Conservation (phyloP, 2,888 invertebrate genomes). For the Petrophora chlorosata region DNA sequence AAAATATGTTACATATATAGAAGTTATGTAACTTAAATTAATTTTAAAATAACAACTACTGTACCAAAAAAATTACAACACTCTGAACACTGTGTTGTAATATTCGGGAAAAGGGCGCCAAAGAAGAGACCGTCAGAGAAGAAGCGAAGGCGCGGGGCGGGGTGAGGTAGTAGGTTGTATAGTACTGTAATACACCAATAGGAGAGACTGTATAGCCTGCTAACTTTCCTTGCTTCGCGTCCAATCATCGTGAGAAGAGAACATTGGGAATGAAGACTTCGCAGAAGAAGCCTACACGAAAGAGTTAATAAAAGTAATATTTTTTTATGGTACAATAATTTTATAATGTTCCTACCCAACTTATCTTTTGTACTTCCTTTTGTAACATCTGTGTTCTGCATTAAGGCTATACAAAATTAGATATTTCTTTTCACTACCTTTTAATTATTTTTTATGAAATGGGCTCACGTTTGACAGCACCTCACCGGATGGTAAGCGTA, state of each 20-base stretch:
- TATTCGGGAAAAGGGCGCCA: not conserved
- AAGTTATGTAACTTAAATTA: too few relatives aligned
- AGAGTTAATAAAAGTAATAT: not conserved
- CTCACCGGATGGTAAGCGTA: too few relatives aligned
- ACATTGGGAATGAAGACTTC: not conserved
- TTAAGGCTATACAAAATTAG: too few relatives aligned
- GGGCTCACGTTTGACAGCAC: too few relatives aligned
- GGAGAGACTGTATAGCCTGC: constrained; percentile 98
- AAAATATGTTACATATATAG: too few relatives aligned
- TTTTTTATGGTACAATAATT: not conserved
- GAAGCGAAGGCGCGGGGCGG: constrained; percentile 72
- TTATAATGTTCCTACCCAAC: not conserved
- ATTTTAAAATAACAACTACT: too few relatives aligned
- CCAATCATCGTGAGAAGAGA: constrained; percentile 18
- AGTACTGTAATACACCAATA: constrained; percentile 96
- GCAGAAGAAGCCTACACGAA: not conserved
- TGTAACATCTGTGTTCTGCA: too few relatives aligned
- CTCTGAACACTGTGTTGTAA: too few relatives aligned
- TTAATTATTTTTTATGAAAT: too few relatives aligned
- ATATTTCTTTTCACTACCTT: too few relatives aligned
- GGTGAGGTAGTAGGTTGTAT: constrained; percentile 99
- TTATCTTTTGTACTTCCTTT: too few relatives aligned
- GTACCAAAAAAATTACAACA: too few relatives aligned
- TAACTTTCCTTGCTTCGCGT: constrained; percentile 93
- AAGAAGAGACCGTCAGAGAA: not conserved